These are phyloP conservation scores for Girardia tigrina DNA, from an alignment of 2,888 invertebrate genomes.

Conservation along the genomic window DNA sequence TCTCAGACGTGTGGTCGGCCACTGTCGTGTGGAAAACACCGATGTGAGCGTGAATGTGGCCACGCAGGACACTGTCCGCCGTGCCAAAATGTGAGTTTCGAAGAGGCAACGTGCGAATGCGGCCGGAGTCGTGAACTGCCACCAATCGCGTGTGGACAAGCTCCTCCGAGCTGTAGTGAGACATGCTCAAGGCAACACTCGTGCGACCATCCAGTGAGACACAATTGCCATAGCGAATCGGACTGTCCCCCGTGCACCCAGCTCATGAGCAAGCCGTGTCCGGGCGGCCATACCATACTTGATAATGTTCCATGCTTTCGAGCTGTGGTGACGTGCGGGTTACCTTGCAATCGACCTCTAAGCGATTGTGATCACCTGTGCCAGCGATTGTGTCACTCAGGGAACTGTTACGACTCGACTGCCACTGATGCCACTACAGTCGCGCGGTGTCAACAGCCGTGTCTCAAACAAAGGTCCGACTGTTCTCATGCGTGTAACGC, in stretches of 20 bases:
- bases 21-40: slow-evolving; percentile 72
- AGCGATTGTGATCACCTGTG: slow-evolving; percentile 73
- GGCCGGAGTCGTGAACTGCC: slow-evolving; percentile 72
- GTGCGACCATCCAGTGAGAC: slow-evolving; percentile 70
- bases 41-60: slow-evolving; percentile 66
- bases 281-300: slow-evolving; percentile 61
- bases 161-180: slow-evolving; percentile 65
- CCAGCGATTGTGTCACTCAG: slow-evolving; percentile 62
- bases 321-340: slow-evolving; percentile 74
- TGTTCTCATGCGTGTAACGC: slow-evolving; percentile 75
- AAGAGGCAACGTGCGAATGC: slow-evolving; percentile 70
- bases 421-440: too few species aligned
- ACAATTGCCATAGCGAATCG: slow-evolving; percentile 65
- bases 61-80: slow-evolving; percentile 63
- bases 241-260: slow-evolving; percentile 71
- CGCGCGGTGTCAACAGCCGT: slow-evolving; percentile 71
- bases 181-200: slow-evolving; percentile 64
- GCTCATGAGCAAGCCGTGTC: slow-evolving; percentile 70
- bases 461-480: slow-evolving; percentile 57
- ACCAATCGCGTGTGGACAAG: slow-evolving; percentile 79
- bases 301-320: slow-evolving; percentile 75
- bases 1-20: slow-evolving; percentile 58
- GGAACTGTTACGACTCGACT: slow-evolving; percentile 50
- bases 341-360: slow-evolving; percentile 67
- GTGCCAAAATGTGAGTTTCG: slow-evolving; percentile 59